phyloP scores from a whole-genome alignment of 2,113 vertebrate genomes.

The Ictalurus furcatus region DNA sequence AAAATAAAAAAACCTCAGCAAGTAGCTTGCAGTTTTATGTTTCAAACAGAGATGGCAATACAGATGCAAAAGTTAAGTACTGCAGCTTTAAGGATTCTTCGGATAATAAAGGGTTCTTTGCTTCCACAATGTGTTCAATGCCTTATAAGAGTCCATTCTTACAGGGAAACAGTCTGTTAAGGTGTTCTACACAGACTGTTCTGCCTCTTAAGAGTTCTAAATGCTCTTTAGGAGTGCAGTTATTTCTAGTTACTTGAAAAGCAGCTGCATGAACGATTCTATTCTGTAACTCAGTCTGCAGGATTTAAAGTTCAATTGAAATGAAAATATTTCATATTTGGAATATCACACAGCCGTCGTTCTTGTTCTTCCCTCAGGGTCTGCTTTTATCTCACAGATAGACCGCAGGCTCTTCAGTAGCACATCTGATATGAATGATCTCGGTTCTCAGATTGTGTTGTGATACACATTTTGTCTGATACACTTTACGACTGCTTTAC shows the following conservation, averaged over 20 bases:
- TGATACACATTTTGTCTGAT: slow-evolving; percentile 43
- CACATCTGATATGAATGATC: neutral
- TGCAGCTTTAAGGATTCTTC: neutral
- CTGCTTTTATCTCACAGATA: neutral
- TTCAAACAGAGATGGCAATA: too few species aligned
- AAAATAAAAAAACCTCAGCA: too few species aligned
- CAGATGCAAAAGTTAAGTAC: too few species aligned
- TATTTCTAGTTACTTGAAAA: neutral
- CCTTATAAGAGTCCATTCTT: neutral
- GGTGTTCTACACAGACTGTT: neutral
- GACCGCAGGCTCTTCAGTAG: neutral
- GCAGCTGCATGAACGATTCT: neutral
- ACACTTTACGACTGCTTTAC: slow-evolving; percentile 57
- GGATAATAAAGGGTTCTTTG: neutral
- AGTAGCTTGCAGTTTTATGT: too few species aligned
- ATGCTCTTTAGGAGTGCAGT: neutral
- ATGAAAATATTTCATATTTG: neutral
- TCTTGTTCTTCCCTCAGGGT: neutral
- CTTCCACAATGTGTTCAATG: neutral
- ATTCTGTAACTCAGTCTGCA: neutral
- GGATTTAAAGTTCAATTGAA: neutral
- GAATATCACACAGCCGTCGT: neutral
- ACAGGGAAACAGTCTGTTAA: neutral
- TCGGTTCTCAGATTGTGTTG: neutral
- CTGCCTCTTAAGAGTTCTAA: neutral